Evolutionary conservation across 2,888 invertebrate genomes (phyloP), one percentile per base, ranked within the genome.

Genomic region (Macaria notata): DNA sequence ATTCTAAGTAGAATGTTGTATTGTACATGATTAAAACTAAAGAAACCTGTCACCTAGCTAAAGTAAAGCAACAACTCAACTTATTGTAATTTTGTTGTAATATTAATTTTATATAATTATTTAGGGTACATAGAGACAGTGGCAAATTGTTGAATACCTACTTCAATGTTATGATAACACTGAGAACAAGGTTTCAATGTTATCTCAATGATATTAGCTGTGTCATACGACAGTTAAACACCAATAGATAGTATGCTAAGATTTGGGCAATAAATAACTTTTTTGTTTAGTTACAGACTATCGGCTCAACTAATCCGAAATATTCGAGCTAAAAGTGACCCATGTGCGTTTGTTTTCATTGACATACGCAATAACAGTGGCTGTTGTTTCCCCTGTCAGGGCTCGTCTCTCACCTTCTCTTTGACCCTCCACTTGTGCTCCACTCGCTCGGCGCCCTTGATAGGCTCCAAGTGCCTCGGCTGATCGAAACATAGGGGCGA

Each of bases 381-480:
- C 39, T 56, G 44, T 57, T 61, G 48, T 70, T 71, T 69, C 64
- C 44, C 47, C 53, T 60, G 56, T 42, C 47, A 56, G 59, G 57
- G 47, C 48, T 29, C 46, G 44, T n/a, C 9, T 41, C 86, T 78
- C 83, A 96, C 96, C 93, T 97, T 94, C 81, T 98, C 98, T 82
- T 98, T 97, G 92, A 98, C 97, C 71, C 98, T 93, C 98, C 98
- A 98, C 64, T 95, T 94, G 74, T 97, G 96, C 72, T 96, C 96
- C 56, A 93, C 93, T 75, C 97, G 96, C 46, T 91, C 88, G 39
- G 81, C 79, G 6, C 88, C 90, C 67, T 87, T 86, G 63, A 92
- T 89, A 53, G 84, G 79, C 71, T 91, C 92, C 56, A 79, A 72
- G 67, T 92, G 92, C 70, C 96, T 93, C 61, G 94, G 94, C 79